Base-by-base conservation (phyloP, 1,140 invertebrate genomes). In the Hyles vespertilio region DNA sequence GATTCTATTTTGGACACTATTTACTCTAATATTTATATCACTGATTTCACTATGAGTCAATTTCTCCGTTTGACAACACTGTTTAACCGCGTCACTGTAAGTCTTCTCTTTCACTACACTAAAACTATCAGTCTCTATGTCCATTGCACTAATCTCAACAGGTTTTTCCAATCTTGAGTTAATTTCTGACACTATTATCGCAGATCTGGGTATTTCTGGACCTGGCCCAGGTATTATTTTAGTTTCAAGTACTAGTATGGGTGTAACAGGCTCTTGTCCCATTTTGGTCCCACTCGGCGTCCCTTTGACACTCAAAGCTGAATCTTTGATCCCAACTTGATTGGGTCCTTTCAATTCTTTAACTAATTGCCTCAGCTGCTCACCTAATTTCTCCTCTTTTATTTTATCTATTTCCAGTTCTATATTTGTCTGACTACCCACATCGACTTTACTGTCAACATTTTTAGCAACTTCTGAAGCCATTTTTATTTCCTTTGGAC, bases 41-140 rank as follows among this genome's bases (percentile, higher is more conserved):
- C 36, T 36, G 12, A 59, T 61, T 59, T 69, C 65, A 59, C 68
- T 67, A 22, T 67, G 69, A 33, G 66, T 59, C 44, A 66, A 49
- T 44, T 52, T 67, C 32, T 70, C 67, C 60, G 78, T 72, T 47
- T 53, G 65, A 59, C 61, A 50, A 61, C 53, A 64, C 57, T 66
- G 22, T 22, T 22, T 65, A 7, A 63, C 58, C 5, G 61, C 55
- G 12, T 66, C 56, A 58, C 62, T 72, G 51, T 61, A 61, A 22
- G n/a, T 64, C 51, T 63, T 53, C 51, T 51, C 56, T 56, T 50
- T 51, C 3, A 58, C 61, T 45, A 49, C 40, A 43, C 58, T 56
- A 55, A 56, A 46, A 66, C 48, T 60, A 56, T 63, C 62, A 56
- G 51, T 59, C 48, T 57, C 54, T 56, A 48, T 54, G 45, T 62